These are phyloP conservation scores for Ptilodon capucinus DNA, from an alignment of 2,888 invertebrate genomes.

Conservation along the genomic window DNA sequence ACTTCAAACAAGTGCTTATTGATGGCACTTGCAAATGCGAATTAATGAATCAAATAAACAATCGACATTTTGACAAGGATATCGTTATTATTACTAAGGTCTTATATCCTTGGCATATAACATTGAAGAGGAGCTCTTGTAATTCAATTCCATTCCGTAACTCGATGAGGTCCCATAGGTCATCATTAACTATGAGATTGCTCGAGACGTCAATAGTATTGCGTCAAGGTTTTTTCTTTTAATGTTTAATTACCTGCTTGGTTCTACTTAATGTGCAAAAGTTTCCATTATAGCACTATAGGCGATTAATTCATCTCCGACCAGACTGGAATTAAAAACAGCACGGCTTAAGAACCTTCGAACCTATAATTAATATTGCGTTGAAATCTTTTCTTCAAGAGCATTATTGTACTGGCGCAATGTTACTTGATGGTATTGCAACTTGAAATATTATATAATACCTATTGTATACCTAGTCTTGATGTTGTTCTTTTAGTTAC, in stretches of 20 bases:
- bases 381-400: not conserved
- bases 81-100: constrained; percentile 15
- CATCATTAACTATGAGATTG: constrained; percentile 22
- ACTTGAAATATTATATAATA: too few species aligned
- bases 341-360: not conserved
- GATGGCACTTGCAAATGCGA: not conserved
- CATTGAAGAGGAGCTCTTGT: constrained; percentile 10
- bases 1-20: not conserved
- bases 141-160: constrained; percentile 29
- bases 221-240: constrained; percentile 20
- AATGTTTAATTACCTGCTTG: constrained; percentile 1
- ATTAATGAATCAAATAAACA: not conserved
- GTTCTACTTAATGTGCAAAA: not conserved
- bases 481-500: too few species aligned
- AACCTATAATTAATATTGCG: not conserved
- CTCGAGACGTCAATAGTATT: constrained; percentile 25
- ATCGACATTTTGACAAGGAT: constrained; percentile 6
- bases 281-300: not conserved
- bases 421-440: not conserved
- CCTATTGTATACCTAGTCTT: too few species aligned
- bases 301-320: not conserved
- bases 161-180: constrained; percentile 25
- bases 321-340: not conserved
- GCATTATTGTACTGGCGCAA: not conserved
- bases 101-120: constrained; percentile 20